These are phyloP conservation scores for Corella eumyota DNA, from an alignment of 23 tunicate genomes.

Conservation along the genomic window DNA sequence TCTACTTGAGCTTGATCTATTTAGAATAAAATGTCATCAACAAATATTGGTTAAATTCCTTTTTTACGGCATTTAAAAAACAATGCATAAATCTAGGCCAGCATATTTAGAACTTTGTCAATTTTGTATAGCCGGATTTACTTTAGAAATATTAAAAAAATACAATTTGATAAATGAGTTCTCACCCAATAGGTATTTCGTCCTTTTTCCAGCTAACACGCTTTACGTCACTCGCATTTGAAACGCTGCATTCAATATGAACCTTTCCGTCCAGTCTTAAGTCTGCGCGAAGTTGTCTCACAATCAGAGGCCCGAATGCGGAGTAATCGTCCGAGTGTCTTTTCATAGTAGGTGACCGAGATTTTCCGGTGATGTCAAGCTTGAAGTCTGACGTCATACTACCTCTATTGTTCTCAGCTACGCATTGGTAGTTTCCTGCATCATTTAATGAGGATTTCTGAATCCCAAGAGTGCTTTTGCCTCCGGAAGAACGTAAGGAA, in stretches of 20 bases:
- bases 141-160: too few species aligned
- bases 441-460: constrained; percentile 12
- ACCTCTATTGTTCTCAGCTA: constrained; percentile 15
- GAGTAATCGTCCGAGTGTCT: neutral
- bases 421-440: constrained; percentile 30
- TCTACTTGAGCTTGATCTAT: too few species aligned
- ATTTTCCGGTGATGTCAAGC: constrained; percentile 12
- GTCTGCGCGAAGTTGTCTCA: constrained; percentile 30
- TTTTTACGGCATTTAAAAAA: neutral
- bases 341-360: neutral
- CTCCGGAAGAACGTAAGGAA: constrained; percentile 10
- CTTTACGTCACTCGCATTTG: constrained; percentile 25
- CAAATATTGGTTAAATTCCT: too few species aligned
- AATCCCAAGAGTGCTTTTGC: constrained; percentile 27
- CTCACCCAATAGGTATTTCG: constrained; percentile 8
- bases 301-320: constrained; percentile 11
- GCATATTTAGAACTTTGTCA: neutral
- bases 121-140: too few species aligned
- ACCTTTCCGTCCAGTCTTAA: constrained; percentile 39
- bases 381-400: constrained; percentile 13
- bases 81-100: too few species aligned
- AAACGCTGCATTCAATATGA: constrained; percentile 29
- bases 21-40: too few species aligned
- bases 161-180: too few species aligned
- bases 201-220: constrained; percentile 23